Conservation (phyloP, 2,113 vertebrate genomes). For the Sciurus niger region DNA sequence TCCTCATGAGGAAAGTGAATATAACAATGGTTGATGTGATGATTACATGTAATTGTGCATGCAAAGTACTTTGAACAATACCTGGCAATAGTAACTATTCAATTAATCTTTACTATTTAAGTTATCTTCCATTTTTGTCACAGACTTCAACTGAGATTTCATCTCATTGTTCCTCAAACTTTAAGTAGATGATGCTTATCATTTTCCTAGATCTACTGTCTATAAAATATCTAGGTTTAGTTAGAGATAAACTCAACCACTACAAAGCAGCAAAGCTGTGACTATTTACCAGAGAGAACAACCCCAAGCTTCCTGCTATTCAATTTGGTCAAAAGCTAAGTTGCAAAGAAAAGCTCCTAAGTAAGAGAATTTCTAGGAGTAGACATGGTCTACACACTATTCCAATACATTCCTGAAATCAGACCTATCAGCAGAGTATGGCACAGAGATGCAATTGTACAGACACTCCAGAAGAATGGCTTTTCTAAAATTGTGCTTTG, state of each 20-base stretch:
- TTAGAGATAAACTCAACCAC: neutral
- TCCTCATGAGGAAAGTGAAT: neutral
- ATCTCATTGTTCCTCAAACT: neutral
- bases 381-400: neutral
- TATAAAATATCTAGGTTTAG: neutral
- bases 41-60: neutral
- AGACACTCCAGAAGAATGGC: neutral
- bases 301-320: neutral
- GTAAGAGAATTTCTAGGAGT: neutral
- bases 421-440: neutral
- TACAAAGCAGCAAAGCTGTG: neutral
- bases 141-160: neutral
- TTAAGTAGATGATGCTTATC: neutral
- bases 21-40: neutral
- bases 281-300: neutral
- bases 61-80: slow-evolving; percentile 2
- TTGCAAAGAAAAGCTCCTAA: neutral
- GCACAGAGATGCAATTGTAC: neutral
- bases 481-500: slow-evolving; percentile 19
- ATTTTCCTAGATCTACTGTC: neutral
- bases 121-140: slow-evolving; percentile 39
- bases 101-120: neutral
- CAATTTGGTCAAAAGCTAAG: neutral
- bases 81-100: neutral
- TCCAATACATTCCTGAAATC: neutral